phyloP scores from a whole-genome alignment of 2,113 vertebrate species.

The Struthio camelus region DNA sequence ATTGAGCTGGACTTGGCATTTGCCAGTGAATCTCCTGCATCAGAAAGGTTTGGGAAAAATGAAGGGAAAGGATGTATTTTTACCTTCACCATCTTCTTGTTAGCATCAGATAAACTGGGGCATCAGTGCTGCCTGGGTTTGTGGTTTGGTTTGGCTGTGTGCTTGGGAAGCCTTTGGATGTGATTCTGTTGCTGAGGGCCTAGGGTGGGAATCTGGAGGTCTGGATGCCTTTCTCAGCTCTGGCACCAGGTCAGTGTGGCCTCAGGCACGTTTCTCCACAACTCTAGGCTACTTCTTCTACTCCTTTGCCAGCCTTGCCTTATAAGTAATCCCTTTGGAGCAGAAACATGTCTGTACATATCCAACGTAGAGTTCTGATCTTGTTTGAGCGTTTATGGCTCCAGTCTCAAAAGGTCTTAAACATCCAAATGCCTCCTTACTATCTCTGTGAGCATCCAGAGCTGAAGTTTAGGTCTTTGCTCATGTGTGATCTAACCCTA shows the following conservation, averaged over 20 bases:
- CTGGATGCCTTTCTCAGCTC: background rate
- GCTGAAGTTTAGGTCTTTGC: background rate
- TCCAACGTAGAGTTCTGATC: background rate
- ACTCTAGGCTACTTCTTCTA: background rate
- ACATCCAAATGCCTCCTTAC: background rate
- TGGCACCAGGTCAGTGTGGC: constrained; percentile 7
- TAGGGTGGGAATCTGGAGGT: constrained; percentile 6
- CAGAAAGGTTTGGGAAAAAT: background rate
- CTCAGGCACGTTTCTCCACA: background rate
- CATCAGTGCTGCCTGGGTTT: background rate
- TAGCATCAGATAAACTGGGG: background rate
- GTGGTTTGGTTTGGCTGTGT: constrained; percentile 4
- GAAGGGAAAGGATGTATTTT: background rate
- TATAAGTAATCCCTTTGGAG: background rate
- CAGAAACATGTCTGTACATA: background rate
- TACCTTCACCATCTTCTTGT: background rate
- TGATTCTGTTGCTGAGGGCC: background rate
- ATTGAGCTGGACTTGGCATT: background rate
- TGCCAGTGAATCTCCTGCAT: background rate
- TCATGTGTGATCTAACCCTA: background rate
- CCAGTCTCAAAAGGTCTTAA: background rate
- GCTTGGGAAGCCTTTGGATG: background rate
- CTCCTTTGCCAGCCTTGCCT: constrained; percentile 23
- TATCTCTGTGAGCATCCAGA: background rate
- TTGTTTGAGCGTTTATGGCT: too few relatives aligned